A percentile compares a stretch with the other conserved stretches of the same genome.
phyloP scores from a whole-genome alignment of 2,113 vertebrate species.

The Caloenas nicobarica region DNA sequence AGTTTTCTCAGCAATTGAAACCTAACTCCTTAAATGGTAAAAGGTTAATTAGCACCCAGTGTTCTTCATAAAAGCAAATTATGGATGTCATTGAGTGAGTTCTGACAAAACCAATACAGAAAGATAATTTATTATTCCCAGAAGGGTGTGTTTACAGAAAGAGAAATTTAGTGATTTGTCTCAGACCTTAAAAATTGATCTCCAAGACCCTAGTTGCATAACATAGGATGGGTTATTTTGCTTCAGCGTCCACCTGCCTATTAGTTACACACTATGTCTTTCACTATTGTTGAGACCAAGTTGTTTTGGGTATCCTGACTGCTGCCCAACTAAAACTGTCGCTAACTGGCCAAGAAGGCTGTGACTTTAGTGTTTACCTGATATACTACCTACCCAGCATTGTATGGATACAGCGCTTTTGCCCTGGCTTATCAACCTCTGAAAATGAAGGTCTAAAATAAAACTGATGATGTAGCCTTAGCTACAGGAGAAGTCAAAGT shows the following conservation, averaged over 20 bases:
- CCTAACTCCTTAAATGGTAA: not conserved
- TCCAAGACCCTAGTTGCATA: not conserved
- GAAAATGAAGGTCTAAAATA: slow-evolving; percentile 35
- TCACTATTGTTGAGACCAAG: not conserved
- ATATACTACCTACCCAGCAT: not conserved
- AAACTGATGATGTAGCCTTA: slow-evolving; percentile 25
- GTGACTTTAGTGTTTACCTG: not conserved
- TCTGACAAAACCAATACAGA: not conserved
- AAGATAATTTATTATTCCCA: not conserved
- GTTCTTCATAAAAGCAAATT: not conserved
- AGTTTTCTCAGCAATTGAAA: not conserved
- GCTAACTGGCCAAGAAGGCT: not conserved
- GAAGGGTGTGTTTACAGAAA: not conserved
- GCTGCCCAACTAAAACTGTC: not conserved
- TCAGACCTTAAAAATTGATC: not conserved
- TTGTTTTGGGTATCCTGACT: not conserved
- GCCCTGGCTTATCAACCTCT: not conserved
- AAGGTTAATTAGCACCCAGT: not conserved
- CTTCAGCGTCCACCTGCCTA: not conserved
- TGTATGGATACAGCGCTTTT: not conserved
- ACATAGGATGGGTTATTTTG: not conserved
- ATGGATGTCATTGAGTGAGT: not conserved
- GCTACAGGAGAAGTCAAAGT: slow-evolving; percentile 26
- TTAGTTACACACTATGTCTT: not conserved
- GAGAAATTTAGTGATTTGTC: not conserved